Evolutionary conservation across 2,888 invertebrate species (phyloP).

Genomic region (Falcaria lacertinaria): DNA sequence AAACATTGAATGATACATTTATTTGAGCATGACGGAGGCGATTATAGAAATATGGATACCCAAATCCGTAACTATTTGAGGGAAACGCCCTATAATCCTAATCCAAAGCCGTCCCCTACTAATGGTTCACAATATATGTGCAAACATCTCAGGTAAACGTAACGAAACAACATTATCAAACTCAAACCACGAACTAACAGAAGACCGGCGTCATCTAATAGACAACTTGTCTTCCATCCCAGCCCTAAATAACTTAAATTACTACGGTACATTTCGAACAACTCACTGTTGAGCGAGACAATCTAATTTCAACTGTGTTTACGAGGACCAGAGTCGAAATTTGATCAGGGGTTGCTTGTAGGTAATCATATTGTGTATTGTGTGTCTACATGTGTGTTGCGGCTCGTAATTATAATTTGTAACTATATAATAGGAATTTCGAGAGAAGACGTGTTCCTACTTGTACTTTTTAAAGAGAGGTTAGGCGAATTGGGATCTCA

Average conservation of each 20-base stretch:
- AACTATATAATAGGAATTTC: not conserved
- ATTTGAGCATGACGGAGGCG: too few species aligned
- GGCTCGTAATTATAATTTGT: not conserved
- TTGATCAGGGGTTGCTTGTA: not conserved
- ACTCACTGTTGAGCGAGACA: not conserved
- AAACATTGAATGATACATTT: too few species aligned
- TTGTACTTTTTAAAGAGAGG: too few species aligned
- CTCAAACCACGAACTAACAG: slow-evolving; percentile 12
- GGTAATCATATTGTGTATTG: not conserved
- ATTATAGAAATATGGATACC: too few species aligned
- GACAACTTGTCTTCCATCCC: slow-evolving; percentile 14
- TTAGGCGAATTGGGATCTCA: too few species aligned
- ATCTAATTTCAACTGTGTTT: not conserved
- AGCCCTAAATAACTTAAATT: slow-evolving; percentile 11
- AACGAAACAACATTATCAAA: slow-evolving; percentile 12
- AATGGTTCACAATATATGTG: slow-evolving; percentile 10
- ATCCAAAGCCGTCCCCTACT: not conserved
- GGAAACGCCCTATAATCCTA: not conserved
- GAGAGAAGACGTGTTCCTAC: not conserved
- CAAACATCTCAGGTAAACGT: slow-evolving; percentile 13
- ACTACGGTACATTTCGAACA: not conserved
- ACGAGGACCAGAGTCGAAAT: not conserved
- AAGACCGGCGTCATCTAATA: slow-evolving; percentile 20
- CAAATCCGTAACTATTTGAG: too few species aligned
- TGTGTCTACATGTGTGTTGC: not conserved